A percentile compares a stretch with the other conserved stretches of the same genome.
These are phyloP conservation scores for Oeneis ivallda DNA, from an alignment of 2,888 invertebrate species.

Conservation along the genomic window DNA sequence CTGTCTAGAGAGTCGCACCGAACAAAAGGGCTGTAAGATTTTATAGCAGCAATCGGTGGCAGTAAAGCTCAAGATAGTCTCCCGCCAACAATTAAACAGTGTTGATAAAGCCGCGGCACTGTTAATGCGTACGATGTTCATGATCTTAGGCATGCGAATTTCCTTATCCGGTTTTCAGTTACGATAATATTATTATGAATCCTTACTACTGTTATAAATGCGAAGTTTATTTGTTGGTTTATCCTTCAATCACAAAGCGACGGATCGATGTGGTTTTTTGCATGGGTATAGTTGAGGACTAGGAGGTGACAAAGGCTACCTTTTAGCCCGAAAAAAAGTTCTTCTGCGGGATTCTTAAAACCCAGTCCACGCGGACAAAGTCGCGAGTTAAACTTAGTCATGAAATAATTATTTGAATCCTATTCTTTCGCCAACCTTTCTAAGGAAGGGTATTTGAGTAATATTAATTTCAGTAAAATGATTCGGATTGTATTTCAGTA, in stretches of 20 bases:
- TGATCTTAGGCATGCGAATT: slow-evolving; percentile 20
- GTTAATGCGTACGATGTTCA: slow-evolving; percentile 15
- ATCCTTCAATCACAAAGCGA: background rate
- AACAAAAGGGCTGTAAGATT: slow-evolving; percentile 70
- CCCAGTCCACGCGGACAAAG: no score
- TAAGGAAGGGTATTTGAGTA: no score
- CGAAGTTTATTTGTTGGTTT: background rate
- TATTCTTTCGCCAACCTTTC: no score
- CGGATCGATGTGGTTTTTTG: no score
- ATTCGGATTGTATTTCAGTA: background rate
- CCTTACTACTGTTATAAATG: background rate
- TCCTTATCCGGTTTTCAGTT: slow-evolving; percentile 18
- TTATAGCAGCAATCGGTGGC: slow-evolving; percentile 65
- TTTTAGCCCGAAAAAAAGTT: no score
- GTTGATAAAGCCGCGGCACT: slow-evolving; percentile 57
- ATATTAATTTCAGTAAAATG: background rate
- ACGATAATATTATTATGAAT: slow-evolving; percentile 6
- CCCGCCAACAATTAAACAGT: slow-evolving; percentile 71
- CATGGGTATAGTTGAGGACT: no score
- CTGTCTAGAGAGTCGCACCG: slow-evolving; percentile 35
- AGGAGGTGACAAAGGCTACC: no score
- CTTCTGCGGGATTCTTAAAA: no score
- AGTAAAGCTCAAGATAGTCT: slow-evolving; percentile 65
- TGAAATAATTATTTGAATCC: no score
- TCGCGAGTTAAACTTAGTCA: no score